These are phyloP conservation scores for Hippopotamus amphibius DNA, from an alignment of 2,113 vertebrate species.

Conservation along the genomic window DNA sequence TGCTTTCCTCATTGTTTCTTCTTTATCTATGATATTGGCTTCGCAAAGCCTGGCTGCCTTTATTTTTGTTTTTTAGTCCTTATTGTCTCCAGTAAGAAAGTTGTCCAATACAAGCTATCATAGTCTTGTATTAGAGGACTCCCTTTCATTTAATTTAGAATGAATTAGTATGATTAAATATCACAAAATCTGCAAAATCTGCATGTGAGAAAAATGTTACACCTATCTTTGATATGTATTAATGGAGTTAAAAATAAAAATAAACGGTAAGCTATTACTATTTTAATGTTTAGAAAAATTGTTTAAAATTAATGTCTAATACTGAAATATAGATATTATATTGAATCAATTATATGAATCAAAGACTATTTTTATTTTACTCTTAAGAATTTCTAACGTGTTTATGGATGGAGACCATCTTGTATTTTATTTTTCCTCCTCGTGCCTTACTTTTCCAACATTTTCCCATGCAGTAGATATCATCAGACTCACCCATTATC, in stretches of 20 bases:
- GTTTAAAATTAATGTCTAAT: background rate
- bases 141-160: background rate
- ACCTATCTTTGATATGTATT: background rate
- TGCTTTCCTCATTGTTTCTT: background rate
- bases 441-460: background rate
- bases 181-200: background rate
- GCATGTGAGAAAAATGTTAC: background rate
- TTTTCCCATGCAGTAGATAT: background rate
- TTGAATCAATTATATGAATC: background rate
- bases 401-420: background rate
- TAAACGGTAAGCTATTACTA: background rate
- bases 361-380: background rate
- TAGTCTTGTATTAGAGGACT: background rate
- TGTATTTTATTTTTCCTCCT: background rate
- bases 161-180: slow-evolving; percentile 19
- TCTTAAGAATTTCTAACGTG: slow-evolving; percentile 7
- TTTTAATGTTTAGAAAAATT: background rate
- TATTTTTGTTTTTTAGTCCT: background rate
- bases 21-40: background rate
- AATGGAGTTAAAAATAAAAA: slow-evolving; percentile 4
- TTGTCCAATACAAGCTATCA: background rate
- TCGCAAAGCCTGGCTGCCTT: background rate
- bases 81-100: background rate
- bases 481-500: background rate
- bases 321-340: background rate